Base-by-base conservation (phyloP, 1,140 invertebrate species). In the Hetaerina americana region DNA sequence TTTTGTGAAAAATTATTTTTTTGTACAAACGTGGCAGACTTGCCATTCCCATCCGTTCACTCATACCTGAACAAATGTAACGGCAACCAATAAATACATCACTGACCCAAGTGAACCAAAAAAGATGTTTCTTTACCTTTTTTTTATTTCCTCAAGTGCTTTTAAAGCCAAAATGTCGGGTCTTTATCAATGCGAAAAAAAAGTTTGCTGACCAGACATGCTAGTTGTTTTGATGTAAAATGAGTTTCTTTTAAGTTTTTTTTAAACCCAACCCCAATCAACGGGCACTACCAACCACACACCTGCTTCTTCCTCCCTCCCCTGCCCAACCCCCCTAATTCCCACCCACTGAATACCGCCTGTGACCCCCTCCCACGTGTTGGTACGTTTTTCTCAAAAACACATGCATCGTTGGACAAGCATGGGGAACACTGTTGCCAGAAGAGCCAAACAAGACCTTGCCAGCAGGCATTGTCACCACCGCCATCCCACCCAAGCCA, bases 401-500 rank as follows among this genome's bases (percentile, higher is more conserved):
- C 73, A 74, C 73, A 74, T 74, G 73, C 73, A 74, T 72, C 72
- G 73, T 74, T 74, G 73, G 73, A 74, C 73, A 74, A 74, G 73
- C 73, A 74, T 74, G 73, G 73, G 71, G 66, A 72, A 57, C 71
- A 72, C 31, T 57, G 70, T 72, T 74, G 73, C 26, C 28, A 69
- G 68, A 70, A 72, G 57, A 71, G 27, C 28, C 31, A 57, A 27
- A 71, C 70, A 71, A 71, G 70, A 71, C 68, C 27, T 66, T 69
- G 69, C 71, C 26, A 72, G 29, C 68, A 69, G 68, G 67, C 72
- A 25, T 40, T 71, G 27, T 27, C 68, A 40, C 68, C 71, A 25
- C 71, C 40, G 40, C 10, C 40, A 10, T 57, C 22, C 10, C 40
- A 57, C 40, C 22, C 40, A 57, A 57, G 40, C 40, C 40, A 57